Evolutionary conservation across 2,888 invertebrate species (phyloP).

Genomic region (Amphipyra tragopoginis): DNA sequence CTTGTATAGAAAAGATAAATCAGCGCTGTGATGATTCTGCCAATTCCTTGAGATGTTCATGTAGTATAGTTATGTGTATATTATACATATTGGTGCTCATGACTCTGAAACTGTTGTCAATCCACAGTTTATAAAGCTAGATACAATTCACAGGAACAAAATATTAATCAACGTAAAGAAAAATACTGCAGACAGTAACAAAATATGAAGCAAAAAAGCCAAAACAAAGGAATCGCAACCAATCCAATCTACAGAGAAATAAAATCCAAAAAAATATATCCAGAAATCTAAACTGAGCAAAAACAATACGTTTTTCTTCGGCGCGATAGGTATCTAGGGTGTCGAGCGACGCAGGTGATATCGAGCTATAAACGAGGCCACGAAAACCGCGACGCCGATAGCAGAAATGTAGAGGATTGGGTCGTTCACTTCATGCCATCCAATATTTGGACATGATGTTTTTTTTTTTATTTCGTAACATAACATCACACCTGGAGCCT

Average conservation of each 20-base stretch:
- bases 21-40: no score
- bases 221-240: constrained; percentile 44
- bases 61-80: no score
- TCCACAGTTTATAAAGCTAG: background rate
- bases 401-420: background rate
- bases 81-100: no score
- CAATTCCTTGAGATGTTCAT: no score
- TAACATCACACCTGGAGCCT: no score
- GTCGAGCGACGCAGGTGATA: constrained; percentile 53
- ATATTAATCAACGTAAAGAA: background rate
- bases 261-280: constrained; percentile 49
- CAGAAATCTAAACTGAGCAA: constrained; percentile 41
- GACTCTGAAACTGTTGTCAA: no score
- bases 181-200: constrained; percentile 13
- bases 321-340: constrained; percentile 44
- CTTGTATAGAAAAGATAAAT: no score
- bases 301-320: constrained; percentile 51
- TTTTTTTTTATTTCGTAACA: no score
- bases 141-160: background rate
- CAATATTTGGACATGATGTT: no score
- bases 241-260: constrained; percentile 50
- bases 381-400: constrained; percentile 11
- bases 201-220: constrained; percentile 44
- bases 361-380: constrained; percentile 34
- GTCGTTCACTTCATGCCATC: background rate